A percentile compares a stretch with the other conserved stretches of the same genome.
phyloP scores from a whole-genome alignment of 2,113 vertebrate species.

The Speoplatyrhinus poulsoni region DNA sequence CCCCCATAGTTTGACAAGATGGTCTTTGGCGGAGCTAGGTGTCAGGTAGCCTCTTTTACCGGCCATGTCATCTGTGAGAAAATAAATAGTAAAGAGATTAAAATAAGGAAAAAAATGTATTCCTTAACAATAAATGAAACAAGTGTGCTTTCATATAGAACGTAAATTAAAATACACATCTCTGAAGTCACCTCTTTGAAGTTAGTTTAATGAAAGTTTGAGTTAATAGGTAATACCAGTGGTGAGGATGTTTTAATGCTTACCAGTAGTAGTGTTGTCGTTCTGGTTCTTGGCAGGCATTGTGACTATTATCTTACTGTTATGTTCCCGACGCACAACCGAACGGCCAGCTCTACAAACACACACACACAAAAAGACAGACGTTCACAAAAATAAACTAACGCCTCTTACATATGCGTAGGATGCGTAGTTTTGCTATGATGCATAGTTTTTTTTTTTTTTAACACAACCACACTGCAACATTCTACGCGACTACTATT shows the following conservation, averaged over 20 bases:
- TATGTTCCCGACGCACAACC: conserved; percentile 87
- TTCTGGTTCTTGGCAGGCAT: conserved; percentile 60
- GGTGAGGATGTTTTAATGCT: background rate
- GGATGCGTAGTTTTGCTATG: too few relatives aligned
- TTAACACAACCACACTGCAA: background rate
- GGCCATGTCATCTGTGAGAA: conserved; percentile 70
- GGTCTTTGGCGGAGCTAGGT: conserved; percentile 84
- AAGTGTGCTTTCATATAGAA: too few relatives aligned
- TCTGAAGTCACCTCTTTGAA: too few relatives aligned
- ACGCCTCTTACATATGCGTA: too few relatives aligned
- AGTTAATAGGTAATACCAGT: too few relatives aligned
- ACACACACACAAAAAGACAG: background rate
- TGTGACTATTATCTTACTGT: conserved; percentile 89
- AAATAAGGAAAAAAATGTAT: background rate
- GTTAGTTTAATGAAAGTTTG: too few relatives aligned
- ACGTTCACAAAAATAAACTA: background rate
- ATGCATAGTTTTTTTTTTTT: too few relatives aligned
- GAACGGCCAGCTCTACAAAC: conserved; percentile 76
- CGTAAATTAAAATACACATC: too few relatives aligned
- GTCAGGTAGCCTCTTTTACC: conserved; percentile 89
- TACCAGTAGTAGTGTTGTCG: conserved; percentile 34
- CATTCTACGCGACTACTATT: too few relatives aligned
- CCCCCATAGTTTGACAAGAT: conserved; percentile 82
- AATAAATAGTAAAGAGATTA: background rate
- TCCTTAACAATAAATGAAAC: too few relatives aligned